Evolutionary conservation across 2,113 vertebrate genomes (phyloP), one percentile per base, ranked within the genome.

Genomic region (Colaptes auratus): DNA sequence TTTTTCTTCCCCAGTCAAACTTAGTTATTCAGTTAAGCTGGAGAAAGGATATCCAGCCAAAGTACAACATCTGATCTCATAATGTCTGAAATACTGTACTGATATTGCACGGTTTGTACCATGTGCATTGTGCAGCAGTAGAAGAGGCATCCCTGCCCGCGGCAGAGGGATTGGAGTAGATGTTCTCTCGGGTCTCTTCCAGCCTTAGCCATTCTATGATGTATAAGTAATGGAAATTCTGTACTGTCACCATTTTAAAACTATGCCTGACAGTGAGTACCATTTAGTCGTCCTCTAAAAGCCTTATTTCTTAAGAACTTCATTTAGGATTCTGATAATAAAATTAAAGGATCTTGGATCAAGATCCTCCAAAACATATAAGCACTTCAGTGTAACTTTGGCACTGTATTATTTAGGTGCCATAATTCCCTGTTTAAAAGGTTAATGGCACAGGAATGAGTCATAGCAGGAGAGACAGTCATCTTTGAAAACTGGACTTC

Each of bases 231-330:
- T 44, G 15, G 42, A 44, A 44, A 44, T 39, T 11, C 39, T 39
- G 39, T 39, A 39, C 39, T 39, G 39, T 39, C 39, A 65, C 6
- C 1, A 52, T 73, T 86, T 66, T 48, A 80, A 77, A 74, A 11
- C 5, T 24, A 52, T 25, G 3, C 0, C 1, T 28, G 3, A 7
- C 10, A 31, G 4, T 20, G 2, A 0, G 0, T 59, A 55, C 3
- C n/a, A n/a, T 67, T 75, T 25, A 63, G 30, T 11, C 60, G 9
- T 44, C 6, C 12, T 76, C 44, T 60, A 35, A 83, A 89, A 69
- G 6, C 2, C 56, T 52, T 83, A 7, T 27, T 60, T 89, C 27
- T 72, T 65, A 69, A 72, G 24, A 13, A 72, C 21, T 80, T 82
- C 0, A 3, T 69, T 80, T 86, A n/a, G 2, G 36, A 86, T 60